Evolutionary conservation across 2,797 vertebrate species (phyloP).

Genomic region (Neomorphus geoffroyi): DNA sequence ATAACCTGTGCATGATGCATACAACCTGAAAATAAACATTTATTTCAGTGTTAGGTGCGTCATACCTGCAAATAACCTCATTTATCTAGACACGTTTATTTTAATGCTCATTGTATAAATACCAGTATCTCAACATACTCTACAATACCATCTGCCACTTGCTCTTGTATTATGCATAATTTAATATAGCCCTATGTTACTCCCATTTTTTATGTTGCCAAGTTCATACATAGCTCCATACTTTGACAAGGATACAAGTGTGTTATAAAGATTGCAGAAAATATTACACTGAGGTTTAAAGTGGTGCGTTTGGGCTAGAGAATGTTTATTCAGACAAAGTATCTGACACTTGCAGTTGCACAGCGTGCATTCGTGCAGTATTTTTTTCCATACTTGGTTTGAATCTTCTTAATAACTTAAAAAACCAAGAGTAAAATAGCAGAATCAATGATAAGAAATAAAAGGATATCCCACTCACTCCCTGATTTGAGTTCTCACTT

Average conservation of each 20-base stretch:
- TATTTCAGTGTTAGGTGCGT: conserved; percentile 69
- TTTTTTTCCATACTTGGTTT: not conserved
- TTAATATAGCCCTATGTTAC: conserved; percentile 51
- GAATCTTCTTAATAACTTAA: conserved; percentile 6
- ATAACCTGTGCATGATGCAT: conserved; percentile 66
- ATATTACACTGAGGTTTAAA: conserved; percentile 43
- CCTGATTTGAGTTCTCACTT: not conserved
- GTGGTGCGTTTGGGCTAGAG: conserved; percentile 15
- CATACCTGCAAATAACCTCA: conserved; percentile 76
- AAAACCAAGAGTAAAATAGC: not conserved
- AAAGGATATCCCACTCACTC: not conserved
- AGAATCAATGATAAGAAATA: not conserved
- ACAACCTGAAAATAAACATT: conserved; percentile 71
- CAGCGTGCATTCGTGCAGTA: not conserved
- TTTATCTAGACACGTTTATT: conserved; percentile 73
- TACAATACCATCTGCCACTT: conserved; percentile 73
- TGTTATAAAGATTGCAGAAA: conserved; percentile 53
- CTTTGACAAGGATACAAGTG: conserved; percentile 20
- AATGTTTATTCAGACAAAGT: conserved; percentile 39
- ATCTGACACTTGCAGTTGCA: not conserved
- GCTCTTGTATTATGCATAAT: conserved; percentile 70
- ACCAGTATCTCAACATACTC: conserved; percentile 62
- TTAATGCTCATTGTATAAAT: conserved; percentile 77
- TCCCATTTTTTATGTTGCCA: conserved; percentile 24
- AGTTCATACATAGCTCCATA: conserved; percentile 4